Evolutionary conservation across 2,113 vertebrate genomes (phyloP), one percentile per base, ranked within the genome.

Genomic region (Nesogale talazaci): DNA sequence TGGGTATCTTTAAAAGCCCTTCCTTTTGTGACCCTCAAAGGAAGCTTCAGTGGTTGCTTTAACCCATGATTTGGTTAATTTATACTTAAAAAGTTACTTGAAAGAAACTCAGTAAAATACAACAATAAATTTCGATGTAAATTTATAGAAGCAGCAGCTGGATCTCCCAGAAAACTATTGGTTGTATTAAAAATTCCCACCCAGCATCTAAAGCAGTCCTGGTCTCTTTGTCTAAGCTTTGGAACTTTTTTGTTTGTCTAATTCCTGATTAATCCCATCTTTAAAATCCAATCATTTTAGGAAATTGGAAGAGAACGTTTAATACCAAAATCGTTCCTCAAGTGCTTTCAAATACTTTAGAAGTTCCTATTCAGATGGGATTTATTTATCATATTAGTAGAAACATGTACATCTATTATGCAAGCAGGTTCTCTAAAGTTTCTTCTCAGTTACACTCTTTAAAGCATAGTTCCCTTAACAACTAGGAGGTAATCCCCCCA

Each of bases 261-360:
- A 76, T 84, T 92, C 17, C n/a, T 79, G 38, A 75, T 76, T 31
- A 81, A 77, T 67, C 40, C 16, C 57, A 70, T 91, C 74, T 79
- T 80, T 56, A 63, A 86, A 92, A 72, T 27, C 20, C 23, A 79
- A 16, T 75, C 77, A 69, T 57, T 65, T 83, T 91, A 77, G n/a
- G 52, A 84, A 88, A 61, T 82, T 92, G 56, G 80, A 90, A 92
- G 56, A 83, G 89, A 92, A 23, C 80, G 84, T 84, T 89, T 80
- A 75, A 72, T 36, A 86, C 65, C 86, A 92, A 92, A 82, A 19
- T 86, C 11, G 88, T 94, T 88, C 61, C 74, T 94, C 27, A 59
- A 72, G 25, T 4, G 79, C 36, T 84, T 92, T 89, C 63, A 83
- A 57, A 57, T 14, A 76, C 40, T 59, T 93, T 67, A 52, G 40